phyloP scores from a whole-genome alignment of 2,888 invertebrate species.

The Drosophila percnosoma region DNA sequence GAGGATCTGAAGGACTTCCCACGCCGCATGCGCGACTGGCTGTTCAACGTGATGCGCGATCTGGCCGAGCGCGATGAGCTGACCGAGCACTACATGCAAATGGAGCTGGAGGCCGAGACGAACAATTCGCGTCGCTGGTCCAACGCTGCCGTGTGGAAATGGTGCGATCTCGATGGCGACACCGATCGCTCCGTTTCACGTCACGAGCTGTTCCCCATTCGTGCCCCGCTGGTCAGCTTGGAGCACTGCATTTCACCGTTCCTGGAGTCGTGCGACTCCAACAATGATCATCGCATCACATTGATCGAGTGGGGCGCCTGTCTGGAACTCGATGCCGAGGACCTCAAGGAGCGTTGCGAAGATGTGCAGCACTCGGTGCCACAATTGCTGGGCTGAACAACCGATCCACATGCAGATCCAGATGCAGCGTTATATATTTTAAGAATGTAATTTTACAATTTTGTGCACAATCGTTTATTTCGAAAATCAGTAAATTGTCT shows the following conservation, averaged over 20 bases:
- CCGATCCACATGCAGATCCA: neutral
- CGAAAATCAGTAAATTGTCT: constrained; percentile 38
- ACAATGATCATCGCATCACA: constrained; percentile 95
- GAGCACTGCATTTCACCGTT: constrained; percentile 99
- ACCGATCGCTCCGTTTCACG: constrained; percentile 96
- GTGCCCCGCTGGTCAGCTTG: constrained; percentile 96
- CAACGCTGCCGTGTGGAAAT: constrained; percentile 99
- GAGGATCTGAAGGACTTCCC: constrained; percentile 98
- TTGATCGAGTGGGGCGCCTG: constrained; percentile 97
- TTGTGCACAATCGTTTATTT: constrained; percentile 58
- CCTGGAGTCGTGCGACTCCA: constrained; percentile 94
- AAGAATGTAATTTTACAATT: constrained; percentile 35
- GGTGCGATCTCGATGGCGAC: constrained; percentile 98
- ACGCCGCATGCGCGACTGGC: constrained; percentile 98
- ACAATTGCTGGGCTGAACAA: constrained; percentile 77
- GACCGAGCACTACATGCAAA: constrained; percentile 91
- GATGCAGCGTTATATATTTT: constrained; percentile 7
- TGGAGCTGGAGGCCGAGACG: constrained; percentile 95
- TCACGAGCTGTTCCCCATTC: constrained; percentile 97
- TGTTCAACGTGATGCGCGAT: constrained; percentile 98
- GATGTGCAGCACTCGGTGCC: constrained; percentile 87
- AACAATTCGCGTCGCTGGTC: constrained; percentile 93
- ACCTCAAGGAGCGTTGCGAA: constrained; percentile 92
- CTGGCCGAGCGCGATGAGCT: constrained; percentile 95
- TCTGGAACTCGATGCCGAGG: constrained; percentile 92